phyloP scores from a whole-genome alignment of 2,888 invertebrate species.

The Gnatocerus cornutus region DNA sequence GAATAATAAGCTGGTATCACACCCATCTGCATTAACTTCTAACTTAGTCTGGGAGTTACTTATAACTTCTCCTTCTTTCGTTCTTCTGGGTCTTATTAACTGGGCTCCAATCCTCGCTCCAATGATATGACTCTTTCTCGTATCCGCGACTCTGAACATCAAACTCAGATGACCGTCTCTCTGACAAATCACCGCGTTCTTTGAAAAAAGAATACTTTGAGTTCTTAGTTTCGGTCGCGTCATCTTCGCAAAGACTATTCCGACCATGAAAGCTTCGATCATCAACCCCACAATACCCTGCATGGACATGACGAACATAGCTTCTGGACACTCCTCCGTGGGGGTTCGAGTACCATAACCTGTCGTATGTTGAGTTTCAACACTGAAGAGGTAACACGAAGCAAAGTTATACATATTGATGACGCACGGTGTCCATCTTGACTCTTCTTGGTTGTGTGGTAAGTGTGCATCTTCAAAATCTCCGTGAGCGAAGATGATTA shows the following conservation, averaged over 20 bases:
- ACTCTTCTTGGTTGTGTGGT: constrained; percentile 72
- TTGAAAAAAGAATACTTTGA: constrained; percentile 94
- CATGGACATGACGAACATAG: constrained; percentile 94
- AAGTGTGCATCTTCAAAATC: constrained; percentile 82
- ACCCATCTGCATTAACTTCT: constrained; percentile 78
- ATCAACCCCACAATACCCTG: constrained; percentile 82
- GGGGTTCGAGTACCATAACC: constrained; percentile 88
- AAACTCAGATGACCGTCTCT: constrained; percentile 89
- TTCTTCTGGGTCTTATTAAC: constrained; percentile 85
- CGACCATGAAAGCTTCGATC: constrained; percentile 79
- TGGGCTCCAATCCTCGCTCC: constrained; percentile 92
- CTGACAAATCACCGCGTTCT: constrained; percentile 89
- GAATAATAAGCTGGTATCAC: constrained; percentile 91
- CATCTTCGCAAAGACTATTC: constrained; percentile 96
- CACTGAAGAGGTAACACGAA: constrained; percentile 95
- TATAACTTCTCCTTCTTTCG: constrained; percentile 87
- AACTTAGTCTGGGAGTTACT: constrained; percentile 89
- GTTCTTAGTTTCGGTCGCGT: constrained; percentile 95
- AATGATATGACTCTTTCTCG: constrained; percentile 95
- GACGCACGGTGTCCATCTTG: constrained; percentile 85
- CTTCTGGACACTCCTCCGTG: constrained; percentile 94
- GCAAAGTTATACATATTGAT: constrained; percentile 90
- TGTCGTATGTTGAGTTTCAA: constrained; percentile 98
- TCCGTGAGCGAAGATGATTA: constrained; percentile 94
- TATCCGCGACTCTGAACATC: constrained; percentile 95